Evolutionary conservation across 2,113 vertebrate species (phyloP), one percentile per base, ranked within the genome.

Genomic region (Tinamus guttatus): DNA sequence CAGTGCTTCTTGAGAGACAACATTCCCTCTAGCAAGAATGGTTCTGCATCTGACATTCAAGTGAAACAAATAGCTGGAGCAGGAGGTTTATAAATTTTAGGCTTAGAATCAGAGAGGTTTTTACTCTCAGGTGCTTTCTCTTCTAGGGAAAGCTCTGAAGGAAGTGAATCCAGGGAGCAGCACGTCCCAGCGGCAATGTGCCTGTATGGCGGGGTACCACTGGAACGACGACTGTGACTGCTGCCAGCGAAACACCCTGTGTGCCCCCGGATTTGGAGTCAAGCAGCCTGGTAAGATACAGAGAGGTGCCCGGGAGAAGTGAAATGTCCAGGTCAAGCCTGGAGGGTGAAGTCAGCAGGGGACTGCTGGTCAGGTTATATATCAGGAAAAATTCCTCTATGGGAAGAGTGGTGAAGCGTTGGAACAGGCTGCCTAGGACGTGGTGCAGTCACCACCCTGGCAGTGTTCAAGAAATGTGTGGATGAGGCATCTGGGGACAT

Each of bases 221-320:
- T 99, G 99, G 93, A 98, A 93, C 41, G 97, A 98, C 73, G 99
- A 99, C 97, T 99, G 99, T 2, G 98, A 98, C 95, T 99, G 95
- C 97, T 99, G 99, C 43, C 98, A 98, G 87, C 92, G 93, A 56
- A 99, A 99, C 65, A 87, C 95, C 45, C 86, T 95, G 63, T 99
- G 99, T 70, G 71, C 71, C 6, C 96, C 98, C 0, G 99, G 99
- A 20, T 97, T 96, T 0, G 99, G 99, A 78, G 98, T 98, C 4
- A 87, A 91, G 88, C 85, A 93, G 58, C 98, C 98, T 51, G 96
- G 98, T 98, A 96, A 93, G 97, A 83, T 3, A 65, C 27, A 28
- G 81, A 75, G 43, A 52, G 21, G 59, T 47, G 7, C 17, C 1
- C 22, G 4, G 30, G 27, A 2, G 2, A 16, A 43, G 45, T 30